These are phyloP conservation scores for Discoglossus pictus DNA, from an alignment of 2,797 vertebrate species.

Conservation along the genomic window DNA sequence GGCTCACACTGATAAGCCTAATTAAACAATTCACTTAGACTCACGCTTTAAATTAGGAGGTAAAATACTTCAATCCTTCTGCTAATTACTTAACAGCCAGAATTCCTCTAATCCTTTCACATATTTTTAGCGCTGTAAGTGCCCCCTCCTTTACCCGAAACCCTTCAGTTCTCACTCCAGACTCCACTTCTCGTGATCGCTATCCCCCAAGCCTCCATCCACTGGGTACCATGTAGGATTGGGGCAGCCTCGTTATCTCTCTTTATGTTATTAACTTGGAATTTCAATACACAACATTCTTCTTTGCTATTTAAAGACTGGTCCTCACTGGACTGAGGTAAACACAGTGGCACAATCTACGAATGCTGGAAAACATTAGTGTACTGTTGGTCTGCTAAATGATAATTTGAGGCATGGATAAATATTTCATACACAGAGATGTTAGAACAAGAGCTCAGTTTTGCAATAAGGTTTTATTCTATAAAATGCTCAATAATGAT, in stretches of 20 bases:
- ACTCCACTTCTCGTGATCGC: background rate
- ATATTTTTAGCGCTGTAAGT: background rate
- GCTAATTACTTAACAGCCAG: slow-evolving; percentile 19
- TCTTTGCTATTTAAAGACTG: no score
- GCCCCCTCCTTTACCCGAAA: slow-evolving; percentile 5
- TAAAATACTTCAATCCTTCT: slow-evolving; percentile 31
- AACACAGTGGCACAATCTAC: no score
- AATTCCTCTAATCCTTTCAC: slow-evolving; percentile 11
- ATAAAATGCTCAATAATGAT: no score
- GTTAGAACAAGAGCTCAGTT: no score
- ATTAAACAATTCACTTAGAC: slow-evolving; percentile 66
- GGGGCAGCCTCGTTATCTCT: background rate
- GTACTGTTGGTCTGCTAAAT: no score
- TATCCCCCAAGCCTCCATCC: slow-evolving; percentile 3
- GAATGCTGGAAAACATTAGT: no score
- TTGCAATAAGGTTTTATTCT: no score
- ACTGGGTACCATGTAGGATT: background rate
- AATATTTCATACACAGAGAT: no score
- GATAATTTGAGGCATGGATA: no score
- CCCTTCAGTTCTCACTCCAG: slow-evolving; percentile 4
- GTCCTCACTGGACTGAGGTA: no score
- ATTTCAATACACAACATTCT: background rate
- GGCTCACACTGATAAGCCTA: slow-evolving; percentile 63
- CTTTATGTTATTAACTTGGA: background rate
- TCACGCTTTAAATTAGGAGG: slow-evolving; percentile 13